These are phyloP conservation scores for Pristionchus fissidentatus DNA, from an alignment of 2,888 invertebrate genomes.

Conservation along the genomic window DNA sequence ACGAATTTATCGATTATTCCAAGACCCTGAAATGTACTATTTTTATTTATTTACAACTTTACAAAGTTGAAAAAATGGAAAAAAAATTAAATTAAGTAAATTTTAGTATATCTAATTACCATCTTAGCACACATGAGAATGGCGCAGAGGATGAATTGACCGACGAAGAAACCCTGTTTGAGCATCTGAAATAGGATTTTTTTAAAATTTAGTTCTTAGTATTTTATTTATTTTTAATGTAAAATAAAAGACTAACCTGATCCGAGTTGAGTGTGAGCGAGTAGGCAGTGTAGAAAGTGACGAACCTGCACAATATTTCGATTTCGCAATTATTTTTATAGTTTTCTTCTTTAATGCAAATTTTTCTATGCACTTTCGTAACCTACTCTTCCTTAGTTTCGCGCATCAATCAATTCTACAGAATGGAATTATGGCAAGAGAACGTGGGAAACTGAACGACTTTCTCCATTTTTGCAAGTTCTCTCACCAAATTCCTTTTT, in stretches of 20 bases:
- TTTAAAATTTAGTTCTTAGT: no score
- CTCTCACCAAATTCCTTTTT: no score
- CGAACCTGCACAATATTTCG: constrained; percentile 2
- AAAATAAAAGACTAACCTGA: not conserved
- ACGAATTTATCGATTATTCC: constrained; percentile 9
- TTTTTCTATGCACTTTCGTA: not conserved
- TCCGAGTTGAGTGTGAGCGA: constrained; percentile 36
- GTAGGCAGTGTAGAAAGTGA: constrained; percentile 41
- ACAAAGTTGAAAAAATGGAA: no score
- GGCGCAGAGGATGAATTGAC: constrained; percentile 32
- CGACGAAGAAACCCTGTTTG: constrained; percentile 15
- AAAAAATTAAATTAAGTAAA: no score
- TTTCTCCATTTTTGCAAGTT: not conserved
- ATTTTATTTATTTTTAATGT: not conserved
- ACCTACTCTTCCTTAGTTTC: no score
- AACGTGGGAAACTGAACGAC: not conserved
- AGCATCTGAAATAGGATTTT: not conserved
- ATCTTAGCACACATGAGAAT: constrained; percentile 27
- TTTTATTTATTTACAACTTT: no score
- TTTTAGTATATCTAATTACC: no score
- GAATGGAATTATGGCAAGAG: not conserved
- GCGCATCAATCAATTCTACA: no score
- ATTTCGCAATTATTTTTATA: not conserved
- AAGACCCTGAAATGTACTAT: not conserved
- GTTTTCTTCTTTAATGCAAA: not conserved